A percentile compares a stretch with the other conserved stretches of the same genome.
Conservation (phyloP, 2,113 vertebrate genomes). For the Gallinago undulata region DNA sequence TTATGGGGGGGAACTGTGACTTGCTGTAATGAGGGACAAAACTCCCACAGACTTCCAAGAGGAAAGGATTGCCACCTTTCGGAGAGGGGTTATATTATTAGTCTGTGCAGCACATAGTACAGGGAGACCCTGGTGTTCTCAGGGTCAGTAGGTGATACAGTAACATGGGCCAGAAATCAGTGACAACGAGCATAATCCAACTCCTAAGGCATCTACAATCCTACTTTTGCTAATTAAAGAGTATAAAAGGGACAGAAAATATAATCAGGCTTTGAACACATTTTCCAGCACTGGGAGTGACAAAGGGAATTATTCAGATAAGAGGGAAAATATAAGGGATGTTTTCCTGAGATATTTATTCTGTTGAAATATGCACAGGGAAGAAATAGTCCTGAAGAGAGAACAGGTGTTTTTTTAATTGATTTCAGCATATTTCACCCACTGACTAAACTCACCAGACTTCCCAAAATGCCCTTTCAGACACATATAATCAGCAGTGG, state of each 20-base stretch:
- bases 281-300: neutral
- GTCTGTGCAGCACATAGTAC: neutral
- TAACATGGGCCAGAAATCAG: neutral
- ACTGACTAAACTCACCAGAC: neutral
- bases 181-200: neutral
- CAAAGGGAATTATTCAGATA: neutral
- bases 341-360: neutral
- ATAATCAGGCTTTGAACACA: neutral
- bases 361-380: neutral
- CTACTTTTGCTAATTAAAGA: neutral
- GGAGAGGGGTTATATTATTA: neutral
- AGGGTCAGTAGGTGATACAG: neutral
- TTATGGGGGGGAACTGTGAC: neutral
- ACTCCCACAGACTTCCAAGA: neutral
- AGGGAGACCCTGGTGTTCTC: neutral
- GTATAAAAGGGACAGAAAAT: neutral
- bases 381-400: neutral
- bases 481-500: neutral
- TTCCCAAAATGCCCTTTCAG: neutral
- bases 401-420: accelerated
- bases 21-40: neutral
- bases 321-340: neutral
- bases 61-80: neutral
- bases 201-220: neutral
- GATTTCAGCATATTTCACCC: neutral